These are phyloP conservation scores for Megastigmus dorsalis DNA, from an alignment of 2,888 invertebrate genomes.

Conservation along the genomic window DNA sequence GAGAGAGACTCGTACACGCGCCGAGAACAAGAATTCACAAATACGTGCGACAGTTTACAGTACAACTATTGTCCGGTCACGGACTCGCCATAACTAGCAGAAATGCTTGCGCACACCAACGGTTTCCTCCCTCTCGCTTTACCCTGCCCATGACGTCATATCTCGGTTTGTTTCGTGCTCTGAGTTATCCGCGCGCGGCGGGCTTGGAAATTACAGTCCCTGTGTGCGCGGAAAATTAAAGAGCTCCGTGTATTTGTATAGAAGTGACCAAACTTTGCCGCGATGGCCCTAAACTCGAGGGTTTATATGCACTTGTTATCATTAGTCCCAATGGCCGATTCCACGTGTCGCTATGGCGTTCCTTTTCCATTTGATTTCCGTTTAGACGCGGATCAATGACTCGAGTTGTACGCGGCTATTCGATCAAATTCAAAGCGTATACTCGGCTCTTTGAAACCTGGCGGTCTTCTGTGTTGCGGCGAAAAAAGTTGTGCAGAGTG, in stretches of 20 bases:
- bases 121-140: background rate
- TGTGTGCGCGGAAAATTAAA: slow-evolving; percentile 27
- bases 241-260: slow-evolving; percentile 6
- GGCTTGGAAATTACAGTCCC: slow-evolving; percentile 35
- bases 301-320: too few relatives aligned
- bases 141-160: slow-evolving; percentile 9
- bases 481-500: too few relatives aligned
- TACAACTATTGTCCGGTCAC: slow-evolving; percentile 63
- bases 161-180: background rate
- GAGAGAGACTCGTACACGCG: background rate
- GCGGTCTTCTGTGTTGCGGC: too few relatives aligned
- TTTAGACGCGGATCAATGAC: too few relatives aligned
- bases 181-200: slow-evolving; percentile 11
- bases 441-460: too few relatives aligned
- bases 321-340: background rate
- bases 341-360: too few relatives aligned
- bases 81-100: slow-evolving; percentile 63
- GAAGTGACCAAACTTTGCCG: slow-evolving; percentile 7
- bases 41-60: slow-evolving; percentile 22
- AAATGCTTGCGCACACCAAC: slow-evolving; percentile 25
- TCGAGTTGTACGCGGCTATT: too few relatives aligned
- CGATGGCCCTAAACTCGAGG: too few relatives aligned
- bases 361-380: background rate
- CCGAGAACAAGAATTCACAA: background rate
- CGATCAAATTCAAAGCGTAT: too few relatives aligned